Conservation (phyloP, 1,140 invertebrate genomes). For the Notospermus geniculatus region DNA sequence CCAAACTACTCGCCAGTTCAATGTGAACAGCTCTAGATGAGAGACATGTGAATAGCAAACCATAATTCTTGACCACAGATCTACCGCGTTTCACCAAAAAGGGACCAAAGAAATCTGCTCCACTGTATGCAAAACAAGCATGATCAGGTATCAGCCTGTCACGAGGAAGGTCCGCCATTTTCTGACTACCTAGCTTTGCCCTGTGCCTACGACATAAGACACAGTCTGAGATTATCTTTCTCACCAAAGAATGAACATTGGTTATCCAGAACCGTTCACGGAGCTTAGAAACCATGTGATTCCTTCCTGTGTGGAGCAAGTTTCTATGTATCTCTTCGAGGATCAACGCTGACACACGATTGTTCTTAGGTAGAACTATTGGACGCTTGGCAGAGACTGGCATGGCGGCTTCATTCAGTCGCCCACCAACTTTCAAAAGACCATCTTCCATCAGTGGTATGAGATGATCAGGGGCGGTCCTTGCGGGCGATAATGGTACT, state of each 20-base stretch:
- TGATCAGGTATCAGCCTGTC: background rate
- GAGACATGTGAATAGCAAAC: conserved; percentile 14
- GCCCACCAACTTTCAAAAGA: conserved; percentile 1
- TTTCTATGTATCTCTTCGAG: conserved; percentile 1
- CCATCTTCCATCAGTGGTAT: conserved; percentile 7
- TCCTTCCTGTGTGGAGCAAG: conserved; percentile 6
- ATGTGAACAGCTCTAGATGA: conserved; percentile 12
- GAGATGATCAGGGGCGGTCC: too few relatives aligned
- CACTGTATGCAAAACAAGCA: background rate
- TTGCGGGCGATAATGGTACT: too few relatives aligned
- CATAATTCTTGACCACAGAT: background rate
- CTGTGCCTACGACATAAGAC: background rate
- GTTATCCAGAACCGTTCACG: conserved; percentile 6
- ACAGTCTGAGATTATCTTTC: background rate
- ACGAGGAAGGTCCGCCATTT: background rate
- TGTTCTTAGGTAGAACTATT: conserved; percentile 11
- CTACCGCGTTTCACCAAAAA: background rate
- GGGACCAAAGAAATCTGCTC: background rate
- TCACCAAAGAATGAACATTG: background rate
- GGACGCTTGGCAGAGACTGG: conserved; percentile 1
- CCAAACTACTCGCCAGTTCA: background rate
- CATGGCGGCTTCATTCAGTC: background rate
- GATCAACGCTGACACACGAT: background rate
- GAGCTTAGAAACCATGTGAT: background rate
- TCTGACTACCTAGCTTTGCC: background rate